Conservation (phyloP, 2,113 vertebrate species). For the Malurus alboscapulatus region DNA sequence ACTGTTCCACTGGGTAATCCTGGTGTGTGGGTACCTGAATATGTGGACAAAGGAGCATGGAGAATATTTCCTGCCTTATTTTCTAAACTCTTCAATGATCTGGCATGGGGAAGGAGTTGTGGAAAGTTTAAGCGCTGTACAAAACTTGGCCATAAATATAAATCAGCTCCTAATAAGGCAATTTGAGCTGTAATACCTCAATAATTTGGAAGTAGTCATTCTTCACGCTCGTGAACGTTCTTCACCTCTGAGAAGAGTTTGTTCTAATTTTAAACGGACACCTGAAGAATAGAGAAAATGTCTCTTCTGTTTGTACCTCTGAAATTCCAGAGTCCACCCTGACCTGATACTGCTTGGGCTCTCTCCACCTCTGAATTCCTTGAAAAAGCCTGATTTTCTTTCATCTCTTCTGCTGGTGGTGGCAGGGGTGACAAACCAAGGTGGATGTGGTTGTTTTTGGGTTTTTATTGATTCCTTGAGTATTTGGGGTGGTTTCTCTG, state of each 20-base stretch:
- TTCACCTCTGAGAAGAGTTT: constrained; percentile 33
- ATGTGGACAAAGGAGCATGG: background rate
- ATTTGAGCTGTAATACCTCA: constrained; percentile 40
- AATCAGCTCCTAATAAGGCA: constrained; percentile 34
- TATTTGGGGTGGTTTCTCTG: background rate
- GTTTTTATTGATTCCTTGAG: background rate
- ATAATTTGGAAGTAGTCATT: constrained; percentile 42
- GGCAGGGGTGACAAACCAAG: background rate
- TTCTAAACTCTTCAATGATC: background rate
- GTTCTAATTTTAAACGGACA: constrained; percentile 10
- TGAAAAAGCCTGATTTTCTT: background rate
- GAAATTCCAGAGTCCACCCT: background rate
- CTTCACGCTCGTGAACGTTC: constrained; percentile 28
- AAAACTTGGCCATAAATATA: constrained; percentile 13
- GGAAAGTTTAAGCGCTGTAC: background rate
- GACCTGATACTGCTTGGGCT: background rate
- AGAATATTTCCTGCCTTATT: background rate
- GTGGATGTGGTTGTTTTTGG: background rate
- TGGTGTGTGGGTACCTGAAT: background rate
- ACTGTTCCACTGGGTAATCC: background rate
- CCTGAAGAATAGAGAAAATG: constrained; percentile 6
- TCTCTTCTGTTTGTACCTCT: background rate
- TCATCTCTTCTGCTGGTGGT: background rate
- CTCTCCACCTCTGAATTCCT: background rate
- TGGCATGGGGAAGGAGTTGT: constrained; percentile 11